Base-by-base conservation (phyloP, 2,888 invertebrate species). In the Digitonthophagus gazella region DNA sequence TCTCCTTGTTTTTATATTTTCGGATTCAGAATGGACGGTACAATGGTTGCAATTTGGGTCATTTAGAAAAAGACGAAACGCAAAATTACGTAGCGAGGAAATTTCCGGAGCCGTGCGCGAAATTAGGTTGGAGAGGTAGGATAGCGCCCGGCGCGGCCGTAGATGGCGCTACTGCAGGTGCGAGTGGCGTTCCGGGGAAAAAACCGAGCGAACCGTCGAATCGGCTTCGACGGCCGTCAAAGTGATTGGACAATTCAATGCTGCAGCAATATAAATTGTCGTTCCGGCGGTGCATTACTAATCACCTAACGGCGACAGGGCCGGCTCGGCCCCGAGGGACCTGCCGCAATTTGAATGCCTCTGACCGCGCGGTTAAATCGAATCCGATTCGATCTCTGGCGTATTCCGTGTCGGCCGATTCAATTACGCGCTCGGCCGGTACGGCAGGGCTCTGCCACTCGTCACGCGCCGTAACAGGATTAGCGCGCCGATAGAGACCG, bases 311-410 rank as follows among this genome's bases (percentile, higher is more conserved):
- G 69, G 72, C 69, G 65, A 61, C 61, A 15, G 61, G 8, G 61
- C 19, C 61, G 61, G 61, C 14, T 19, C 18, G 61, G 61, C 18
- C 61, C 18, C 61, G 20, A 6, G 11, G 61, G 61, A 61, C 61
- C 61, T 19, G 19, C 61, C 67, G 68, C 79, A 78, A 79, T 79
- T 79, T 79, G 79, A 77, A 80, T 78, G 78, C 78, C 78, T 80
- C 78, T 79, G 78, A 78, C 77, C 78, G 76, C 78, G 78, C 78
- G 78, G 76, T 78, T 77, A 79, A 79, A 80, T 80, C 80, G 80
- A 79, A 80, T 80, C 77, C 77, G 74, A 75, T 75, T 75, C 78
- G 80, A 80, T 78, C 80, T 79, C 80, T 78, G 76, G 79, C 76
- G 79, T 74, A 76, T 75, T 72, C 75, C 76, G 74, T 74, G 75